phyloP scores from a whole-genome alignment of 2,113 vertebrate genomes.

The Scortum barcoo region DNA sequence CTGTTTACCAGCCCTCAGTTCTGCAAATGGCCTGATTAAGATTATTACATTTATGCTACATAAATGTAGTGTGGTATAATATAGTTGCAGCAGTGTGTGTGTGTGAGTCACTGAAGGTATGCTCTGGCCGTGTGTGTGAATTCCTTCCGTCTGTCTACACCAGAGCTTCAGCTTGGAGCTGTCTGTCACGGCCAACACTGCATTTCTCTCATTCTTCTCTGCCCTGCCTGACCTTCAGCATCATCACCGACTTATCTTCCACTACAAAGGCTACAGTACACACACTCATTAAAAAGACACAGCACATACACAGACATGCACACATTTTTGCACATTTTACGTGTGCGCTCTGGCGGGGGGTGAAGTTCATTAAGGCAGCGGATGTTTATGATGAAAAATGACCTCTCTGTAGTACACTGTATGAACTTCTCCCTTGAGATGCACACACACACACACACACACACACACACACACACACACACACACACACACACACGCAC shows the following conservation, averaged over 20 bases:
- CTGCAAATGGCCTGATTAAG: neutral
- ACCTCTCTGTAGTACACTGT: conserved; percentile 59
- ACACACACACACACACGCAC: conserved; percentile 10
- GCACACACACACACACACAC: conserved; percentile 12
- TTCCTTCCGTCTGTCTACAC: conserved; percentile 71
- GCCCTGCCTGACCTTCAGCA: conserved; percentile 83
- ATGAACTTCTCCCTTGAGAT: conserved; percentile 55
- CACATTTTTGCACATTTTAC: conserved; percentile 22
- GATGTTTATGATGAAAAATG: conserved; percentile 74
- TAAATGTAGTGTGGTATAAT: too few species aligned
- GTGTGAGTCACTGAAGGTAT: conserved; percentile 25
- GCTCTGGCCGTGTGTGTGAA: conserved; percentile 54
- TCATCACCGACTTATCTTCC: conserved; percentile 79
- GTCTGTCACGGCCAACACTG: conserved; percentile 48
- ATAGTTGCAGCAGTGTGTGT: too few species aligned
- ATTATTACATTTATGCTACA: neutral
- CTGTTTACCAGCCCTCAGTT: neutral
- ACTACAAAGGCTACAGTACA: conserved; percentile 70
- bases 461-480: conserved; percentile 6
- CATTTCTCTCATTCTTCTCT: conserved; percentile 79
- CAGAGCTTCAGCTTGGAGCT: conserved; percentile 38
- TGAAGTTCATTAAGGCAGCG: conserved; percentile 70
- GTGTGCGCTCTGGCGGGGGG: conserved; percentile 15
- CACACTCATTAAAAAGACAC: conserved; percentile 63
- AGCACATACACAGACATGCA: conserved; percentile 4